phyloP scores from a whole-genome alignment of 2,113 vertebrate species.

The Lota lota region DNA sequence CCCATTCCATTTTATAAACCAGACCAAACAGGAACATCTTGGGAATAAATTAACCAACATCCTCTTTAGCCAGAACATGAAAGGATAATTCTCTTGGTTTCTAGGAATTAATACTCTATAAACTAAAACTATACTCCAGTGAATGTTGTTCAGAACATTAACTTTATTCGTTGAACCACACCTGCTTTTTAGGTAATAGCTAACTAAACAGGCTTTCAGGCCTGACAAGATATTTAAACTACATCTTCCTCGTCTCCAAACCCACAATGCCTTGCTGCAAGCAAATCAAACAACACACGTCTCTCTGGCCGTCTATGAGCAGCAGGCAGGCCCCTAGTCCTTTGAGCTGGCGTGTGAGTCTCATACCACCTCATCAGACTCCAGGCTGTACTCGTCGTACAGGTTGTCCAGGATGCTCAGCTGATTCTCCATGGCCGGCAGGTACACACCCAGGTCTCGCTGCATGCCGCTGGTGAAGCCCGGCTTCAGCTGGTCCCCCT shows the following conservation, averaged over 20 bases:
- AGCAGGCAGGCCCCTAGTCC: too few relatives aligned
- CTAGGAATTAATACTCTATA: conserved; percentile 15
- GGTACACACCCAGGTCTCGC: conserved; percentile 87
- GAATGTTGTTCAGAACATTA: too few relatives aligned
- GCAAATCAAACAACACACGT: background rate
- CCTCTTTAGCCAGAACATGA: conserved; percentile 5
- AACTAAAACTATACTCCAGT: too few relatives aligned
- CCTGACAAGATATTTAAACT: too few relatives aligned
- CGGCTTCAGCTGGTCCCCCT: conserved; percentile 83
- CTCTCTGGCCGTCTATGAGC: background rate
- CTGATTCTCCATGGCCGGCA: conserved; percentile 93
- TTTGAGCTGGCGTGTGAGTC: background rate
- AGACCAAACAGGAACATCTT: background rate
- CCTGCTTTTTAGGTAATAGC: too few relatives aligned
- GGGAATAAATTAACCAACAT: conserved; percentile 7
- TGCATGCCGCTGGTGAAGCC: conserved; percentile 82
- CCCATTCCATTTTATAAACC: background rate
- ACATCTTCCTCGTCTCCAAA: conserved; percentile 5
- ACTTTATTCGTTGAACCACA: too few relatives aligned
- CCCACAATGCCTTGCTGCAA: conserved; percentile 20
- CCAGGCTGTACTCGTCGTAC: conserved; percentile 90
- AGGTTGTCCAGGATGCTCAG: conserved; percentile 87
- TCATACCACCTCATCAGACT: conserved; percentile 97
- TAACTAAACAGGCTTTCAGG: too few relatives aligned
- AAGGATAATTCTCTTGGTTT: conserved; percentile 10